Evolutionary conservation across 2,113 vertebrate genomes (phyloP).

Genomic region (Sinocyclocheilus grahami): DNA sequence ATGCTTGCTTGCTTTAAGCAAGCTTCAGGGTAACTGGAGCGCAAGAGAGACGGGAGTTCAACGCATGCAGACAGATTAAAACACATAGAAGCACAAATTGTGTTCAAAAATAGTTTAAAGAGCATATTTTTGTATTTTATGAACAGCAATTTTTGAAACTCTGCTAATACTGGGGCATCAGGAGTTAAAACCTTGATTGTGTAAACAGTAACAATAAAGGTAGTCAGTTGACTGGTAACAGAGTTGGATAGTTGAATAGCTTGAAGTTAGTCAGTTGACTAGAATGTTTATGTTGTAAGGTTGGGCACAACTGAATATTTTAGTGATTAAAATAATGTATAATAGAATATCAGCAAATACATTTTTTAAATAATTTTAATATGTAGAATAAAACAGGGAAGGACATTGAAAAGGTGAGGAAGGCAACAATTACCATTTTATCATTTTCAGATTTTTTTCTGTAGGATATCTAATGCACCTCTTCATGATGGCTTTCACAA

Average conservation of each 20-base stretch:
- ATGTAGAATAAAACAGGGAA: not conserved
- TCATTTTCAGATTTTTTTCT: not conserved
- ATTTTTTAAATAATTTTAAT: not conserved
- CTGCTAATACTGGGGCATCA: not conserved
- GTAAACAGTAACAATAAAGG: not conserved
- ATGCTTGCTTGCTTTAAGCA: constrained; percentile 13
- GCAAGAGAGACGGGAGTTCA: not conserved
- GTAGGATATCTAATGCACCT: not conserved
- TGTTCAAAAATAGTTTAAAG: not conserved
- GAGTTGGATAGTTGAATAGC: not conserved
- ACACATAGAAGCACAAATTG: constrained; percentile 1
- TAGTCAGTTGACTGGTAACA: not conserved
- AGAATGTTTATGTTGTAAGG: not conserved
- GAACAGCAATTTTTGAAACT: not conserved
- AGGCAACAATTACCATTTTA: not conserved
- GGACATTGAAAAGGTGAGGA: not conserved
- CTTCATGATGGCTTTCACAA: not conserved
- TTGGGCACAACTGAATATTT: not conserved
- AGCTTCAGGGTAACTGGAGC: constrained; percentile 23
- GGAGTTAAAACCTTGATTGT: not conserved
- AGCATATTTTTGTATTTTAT: not conserved
- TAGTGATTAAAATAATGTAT: not conserved
- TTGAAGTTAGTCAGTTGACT: not conserved
- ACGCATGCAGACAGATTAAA: constrained; percentile 11
- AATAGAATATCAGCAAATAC: too few species aligned